Percentiles rank a stretch among this genome's conserved stretches.
Evolutionary conservation across 2,113 vertebrate genomes (phyloP).

Genomic region (Antennarius striatus): DNA sequence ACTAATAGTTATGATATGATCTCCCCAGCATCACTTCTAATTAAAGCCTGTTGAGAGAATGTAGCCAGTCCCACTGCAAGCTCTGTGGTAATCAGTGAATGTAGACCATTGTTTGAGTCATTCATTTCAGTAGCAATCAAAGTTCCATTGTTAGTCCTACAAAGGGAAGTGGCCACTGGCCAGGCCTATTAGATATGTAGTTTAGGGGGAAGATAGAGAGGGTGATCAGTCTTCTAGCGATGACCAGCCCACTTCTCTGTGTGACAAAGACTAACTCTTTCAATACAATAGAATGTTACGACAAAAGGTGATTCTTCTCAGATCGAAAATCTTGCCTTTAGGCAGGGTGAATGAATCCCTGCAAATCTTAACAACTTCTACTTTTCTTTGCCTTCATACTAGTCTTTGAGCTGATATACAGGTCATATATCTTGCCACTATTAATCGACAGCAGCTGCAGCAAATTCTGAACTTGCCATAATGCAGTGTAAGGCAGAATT

Average conservation of each 20-base stretch:
- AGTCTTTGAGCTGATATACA: not conserved
- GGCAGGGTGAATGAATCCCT: constrained; percentile 9
- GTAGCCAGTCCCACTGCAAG: constrained; percentile 33
- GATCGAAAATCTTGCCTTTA: constrained; percentile 35
- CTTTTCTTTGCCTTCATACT: constrained; percentile 13
- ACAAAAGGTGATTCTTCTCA: constrained; percentile 58
- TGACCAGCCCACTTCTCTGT: constrained; percentile 59
- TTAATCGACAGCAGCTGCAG: no score
- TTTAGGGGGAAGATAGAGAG: constrained; percentile 59
- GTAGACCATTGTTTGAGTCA: constrained; percentile 71
- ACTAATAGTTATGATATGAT: constrained; percentile 79
- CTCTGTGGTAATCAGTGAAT: constrained; percentile 53
- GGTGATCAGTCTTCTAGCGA: constrained; percentile 75
- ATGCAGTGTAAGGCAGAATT: not conserved
- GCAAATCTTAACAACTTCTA: constrained; percentile 38
- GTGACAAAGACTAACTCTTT: constrained; percentile 63
- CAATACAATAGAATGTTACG: constrained; percentile 53
- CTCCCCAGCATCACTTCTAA: constrained; percentile 77
- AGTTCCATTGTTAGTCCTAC: constrained; percentile 70
- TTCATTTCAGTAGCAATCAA: constrained; percentile 73
- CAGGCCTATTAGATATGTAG: constrained; percentile 73
- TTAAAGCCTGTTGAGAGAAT: constrained; percentile 71
- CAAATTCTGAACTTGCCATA: no score
- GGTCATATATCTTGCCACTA: no score
- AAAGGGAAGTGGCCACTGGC: constrained; percentile 72